Base-by-base conservation (phyloP, 2,888 invertebrate genomes). In the Ophioninae sp. region DNA sequence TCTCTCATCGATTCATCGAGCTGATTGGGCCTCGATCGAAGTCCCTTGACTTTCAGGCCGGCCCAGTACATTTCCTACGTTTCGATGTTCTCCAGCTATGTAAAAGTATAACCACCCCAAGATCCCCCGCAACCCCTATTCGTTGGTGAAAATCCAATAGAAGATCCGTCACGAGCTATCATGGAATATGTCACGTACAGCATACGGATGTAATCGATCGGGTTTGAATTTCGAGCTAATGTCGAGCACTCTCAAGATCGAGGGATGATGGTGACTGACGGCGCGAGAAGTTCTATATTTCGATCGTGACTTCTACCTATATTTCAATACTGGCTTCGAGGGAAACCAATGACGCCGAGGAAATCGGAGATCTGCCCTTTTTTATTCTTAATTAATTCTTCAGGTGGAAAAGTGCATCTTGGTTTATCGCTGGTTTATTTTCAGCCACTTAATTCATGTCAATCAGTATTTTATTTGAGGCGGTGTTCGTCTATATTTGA, bases 21-120 rank as follows among this genome's bases (percentile, higher is more conserved):
- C 61, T 78, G 80, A 80, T 83, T 74, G 69, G 59, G 80, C 69
- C 10, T 64, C 69, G 80, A 69, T 77, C 80, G 80, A 67, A 83
- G 79, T 79, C 83, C 64, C 73, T 63, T 68, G 73, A 39, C 76
- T 51, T 63, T 61, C 71, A 13, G 44, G 41, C 3, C 65, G 64
- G 44, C 22, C 30, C 30, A 30, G 30, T 51, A 67, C 51, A 39
- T 44, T 75, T 58, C 23, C 59, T 59, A 10, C 61, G 23, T 51
- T 41, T 39, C 51, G n/a, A 37, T 37, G 5, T 23, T 20, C 30
- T 30, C 30, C 37, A 51, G 22, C 51, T 64, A 51, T 30, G 13
- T 30, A 61, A 59, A 51, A 17, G 20, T 30, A 37, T 41, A 51
- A 13, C 7, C 56, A 39, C n/a, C 39, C 56, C 37, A 0, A 0